Percentiles rank a stretch among this genome's conserved stretches.
These are phyloP conservation scores for Lynx canadensis DNA, from an alignment of 2,113 vertebrate genomes.

Conservation along the genomic window DNA sequence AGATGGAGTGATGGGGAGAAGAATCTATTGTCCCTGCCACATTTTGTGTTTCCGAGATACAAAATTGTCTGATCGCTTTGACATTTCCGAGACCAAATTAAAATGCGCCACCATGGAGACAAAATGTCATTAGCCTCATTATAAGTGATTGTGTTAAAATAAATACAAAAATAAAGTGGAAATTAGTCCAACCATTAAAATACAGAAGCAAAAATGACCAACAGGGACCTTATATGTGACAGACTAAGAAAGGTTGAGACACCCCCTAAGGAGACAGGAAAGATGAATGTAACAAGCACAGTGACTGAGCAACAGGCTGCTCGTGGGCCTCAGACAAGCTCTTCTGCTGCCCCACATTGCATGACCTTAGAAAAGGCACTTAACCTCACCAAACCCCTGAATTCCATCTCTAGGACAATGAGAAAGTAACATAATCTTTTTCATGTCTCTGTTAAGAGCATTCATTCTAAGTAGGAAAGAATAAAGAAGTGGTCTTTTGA, in stretches of 20 bases:
- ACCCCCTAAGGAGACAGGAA: not conserved
- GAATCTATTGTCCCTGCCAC: constrained; percentile 74
- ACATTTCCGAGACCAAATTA: constrained; percentile 88
- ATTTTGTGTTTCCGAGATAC: constrained; percentile 83
- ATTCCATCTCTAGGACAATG: not conserved
- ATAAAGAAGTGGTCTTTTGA: not conserved
- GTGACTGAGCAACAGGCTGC: not conserved
- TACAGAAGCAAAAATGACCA: constrained; percentile 65
- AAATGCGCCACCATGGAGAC: constrained; percentile 82
- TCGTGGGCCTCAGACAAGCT: accelerated
- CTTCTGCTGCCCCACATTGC: accelerated
- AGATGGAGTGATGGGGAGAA: not conserved
- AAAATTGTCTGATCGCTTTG: constrained; percentile 77
- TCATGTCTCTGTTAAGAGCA: not conserved
- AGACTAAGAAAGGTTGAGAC: not conserved
- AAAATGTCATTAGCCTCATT: constrained; percentile 90
- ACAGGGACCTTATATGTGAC: constrained; percentile 14
- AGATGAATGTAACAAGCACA: accelerated
- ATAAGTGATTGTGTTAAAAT: constrained; percentile 83
- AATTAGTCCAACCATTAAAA: constrained; percentile 82
- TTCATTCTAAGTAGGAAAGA: not conserved
- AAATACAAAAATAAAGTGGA: constrained; percentile 80
- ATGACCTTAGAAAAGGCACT: not conserved
- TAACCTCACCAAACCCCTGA: not conserved
- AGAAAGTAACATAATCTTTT: not conserved